Conservation (phyloP, 2,113 vertebrate species). For the Cebidichthys violaceus region DNA sequence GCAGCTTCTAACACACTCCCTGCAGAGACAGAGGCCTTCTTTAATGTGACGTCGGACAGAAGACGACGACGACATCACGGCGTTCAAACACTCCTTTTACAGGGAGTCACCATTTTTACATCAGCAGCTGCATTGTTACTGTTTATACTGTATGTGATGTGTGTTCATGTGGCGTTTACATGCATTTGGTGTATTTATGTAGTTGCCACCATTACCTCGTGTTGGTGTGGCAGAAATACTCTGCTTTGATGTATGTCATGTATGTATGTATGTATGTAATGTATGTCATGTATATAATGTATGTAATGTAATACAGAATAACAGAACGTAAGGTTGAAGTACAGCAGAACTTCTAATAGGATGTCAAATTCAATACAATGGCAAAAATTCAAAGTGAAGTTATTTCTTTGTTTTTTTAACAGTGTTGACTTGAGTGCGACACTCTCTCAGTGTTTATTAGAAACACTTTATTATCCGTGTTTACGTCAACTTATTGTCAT, state of each 20-base stretch:
- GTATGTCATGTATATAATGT: too few species aligned
- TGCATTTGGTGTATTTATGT: not conserved
- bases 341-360: not conserved
- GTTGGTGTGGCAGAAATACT: too few species aligned
- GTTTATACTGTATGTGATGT: not conserved
- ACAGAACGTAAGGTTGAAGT: too few species aligned
- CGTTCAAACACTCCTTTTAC: not conserved
- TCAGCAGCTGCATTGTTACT: not conserved
- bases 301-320: too few species aligned
- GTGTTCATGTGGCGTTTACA: not conserved
- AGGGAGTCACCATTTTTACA: not conserved
- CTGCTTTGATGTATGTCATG: too few species aligned
- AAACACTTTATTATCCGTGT: too few species aligned
- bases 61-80: not conserved
- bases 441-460: too few species aligned
- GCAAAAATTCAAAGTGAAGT: too few species aligned
- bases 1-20: slow-evolving; percentile 49
- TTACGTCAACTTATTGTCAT: too few species aligned
- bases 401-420: too few species aligned
- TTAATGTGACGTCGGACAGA: not conserved
- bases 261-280: too few species aligned
- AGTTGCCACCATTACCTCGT: not conserved
- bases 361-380: not conserved
- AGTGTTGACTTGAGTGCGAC: too few species aligned
- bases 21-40: not conserved